Conservation (phyloP, 2,113 vertebrate genomes). For the Nyctibius bracteatus region DNA sequence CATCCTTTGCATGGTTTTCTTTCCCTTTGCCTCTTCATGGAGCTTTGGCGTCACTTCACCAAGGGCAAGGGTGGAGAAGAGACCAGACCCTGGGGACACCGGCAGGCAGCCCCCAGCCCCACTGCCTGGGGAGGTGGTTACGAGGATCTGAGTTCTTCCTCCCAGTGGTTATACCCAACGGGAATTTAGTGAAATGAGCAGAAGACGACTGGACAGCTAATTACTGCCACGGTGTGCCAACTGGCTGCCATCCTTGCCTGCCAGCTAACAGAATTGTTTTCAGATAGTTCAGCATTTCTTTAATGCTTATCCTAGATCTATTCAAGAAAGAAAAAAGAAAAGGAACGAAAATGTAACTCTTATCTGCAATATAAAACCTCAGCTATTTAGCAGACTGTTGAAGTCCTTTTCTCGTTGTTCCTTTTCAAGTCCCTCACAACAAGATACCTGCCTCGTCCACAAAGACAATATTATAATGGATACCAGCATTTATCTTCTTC, state of each 20-base stretch:
- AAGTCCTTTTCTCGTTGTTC: constrained; percentile 17
- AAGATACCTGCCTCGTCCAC: constrained; percentile 53
- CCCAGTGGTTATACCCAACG: background rate
- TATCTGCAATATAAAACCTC: constrained; percentile 43
- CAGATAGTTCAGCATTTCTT: constrained; percentile 46
- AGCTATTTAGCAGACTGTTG: constrained; percentile 49
- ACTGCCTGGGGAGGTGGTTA: background rate
- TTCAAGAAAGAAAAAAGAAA: constrained; percentile 14
- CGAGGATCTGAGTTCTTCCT: background rate
- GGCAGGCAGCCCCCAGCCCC: background rate
- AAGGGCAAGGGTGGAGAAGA: background rate
- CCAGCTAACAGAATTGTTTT: constrained; percentile 52
- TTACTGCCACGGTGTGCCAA: constrained; percentile 44
- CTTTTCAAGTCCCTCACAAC: constrained; percentile 49
- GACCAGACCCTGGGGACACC: background rate
- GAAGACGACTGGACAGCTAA: constrained; percentile 27
- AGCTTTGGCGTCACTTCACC: background rate
- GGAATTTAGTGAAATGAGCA: background rate
- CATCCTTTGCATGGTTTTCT: background rate
- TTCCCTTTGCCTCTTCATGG: background rate
- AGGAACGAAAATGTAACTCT: constrained; percentile 51
- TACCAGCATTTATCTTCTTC: constrained; percentile 3
- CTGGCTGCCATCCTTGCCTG: constrained; percentile 9
- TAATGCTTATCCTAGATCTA: constrained; percentile 50
- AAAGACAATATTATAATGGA: constrained; percentile 66